Evolutionary conservation across 2,797 vertebrate genomes (phyloP).

Genomic region (Tolypeutes matacus): DNA sequence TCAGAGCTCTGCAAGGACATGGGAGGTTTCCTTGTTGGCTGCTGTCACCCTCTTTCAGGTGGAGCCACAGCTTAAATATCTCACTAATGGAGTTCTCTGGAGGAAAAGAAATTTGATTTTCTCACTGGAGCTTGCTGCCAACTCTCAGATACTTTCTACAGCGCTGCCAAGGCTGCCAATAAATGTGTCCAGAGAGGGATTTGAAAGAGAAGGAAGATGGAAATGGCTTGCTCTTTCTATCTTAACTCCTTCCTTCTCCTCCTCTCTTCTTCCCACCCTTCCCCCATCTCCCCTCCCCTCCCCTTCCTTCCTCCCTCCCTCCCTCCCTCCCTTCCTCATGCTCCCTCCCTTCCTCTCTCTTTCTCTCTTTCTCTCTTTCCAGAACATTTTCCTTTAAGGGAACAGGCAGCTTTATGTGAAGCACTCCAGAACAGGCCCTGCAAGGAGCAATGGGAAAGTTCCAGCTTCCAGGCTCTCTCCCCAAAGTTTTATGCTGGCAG

Average conservation of each 20-base stretch:
- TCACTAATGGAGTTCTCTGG: conserved; percentile 36
- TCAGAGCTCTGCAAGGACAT: conserved; percentile 35
- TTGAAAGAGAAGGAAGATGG: neutral
- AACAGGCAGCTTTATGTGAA: neutral
- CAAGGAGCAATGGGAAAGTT: neutral
- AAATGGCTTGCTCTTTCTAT: rapidly evolving
- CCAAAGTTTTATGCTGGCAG: neutral
- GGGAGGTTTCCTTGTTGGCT: conserved; percentile 28
- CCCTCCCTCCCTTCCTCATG: no score
- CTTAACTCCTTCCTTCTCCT: neutral
- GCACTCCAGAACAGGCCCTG: neutral
- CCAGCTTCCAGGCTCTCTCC: neutral
- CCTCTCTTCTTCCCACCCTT: neutral
- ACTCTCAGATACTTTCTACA: neutral
- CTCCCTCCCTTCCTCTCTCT: no score
- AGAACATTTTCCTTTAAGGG: neutral
- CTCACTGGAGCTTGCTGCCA: neutral
- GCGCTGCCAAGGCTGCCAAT: neutral
- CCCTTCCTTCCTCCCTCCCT: neutral
- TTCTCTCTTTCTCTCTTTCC: no score
- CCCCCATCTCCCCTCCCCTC: no score
- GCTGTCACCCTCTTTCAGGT: conserved; percentile 56
- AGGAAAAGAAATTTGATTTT: conserved; percentile 33
- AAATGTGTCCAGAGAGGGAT: neutral
- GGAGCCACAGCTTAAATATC: conserved; percentile 46